Percentiles rank a stretch among this genome's conserved stretches.
Evolutionary conservation across 2,113 vertebrate species (phyloP).

Genomic region (Percopsis transmontana): DNA sequence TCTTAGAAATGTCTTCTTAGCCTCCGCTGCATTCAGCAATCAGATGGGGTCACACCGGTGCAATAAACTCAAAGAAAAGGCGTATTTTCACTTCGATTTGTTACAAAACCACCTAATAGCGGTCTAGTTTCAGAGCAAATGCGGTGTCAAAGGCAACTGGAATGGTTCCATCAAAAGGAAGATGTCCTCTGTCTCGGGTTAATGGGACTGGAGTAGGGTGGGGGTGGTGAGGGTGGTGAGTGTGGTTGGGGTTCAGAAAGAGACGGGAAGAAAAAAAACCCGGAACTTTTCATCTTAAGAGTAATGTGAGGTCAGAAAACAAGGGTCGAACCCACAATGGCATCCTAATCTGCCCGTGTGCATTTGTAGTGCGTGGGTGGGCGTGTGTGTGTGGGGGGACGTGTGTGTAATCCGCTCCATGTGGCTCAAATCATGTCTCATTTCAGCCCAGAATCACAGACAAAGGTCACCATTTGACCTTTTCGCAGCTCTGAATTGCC

Average conservation of each 20-base stretch:
- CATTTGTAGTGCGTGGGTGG: conserved; percentile 10
- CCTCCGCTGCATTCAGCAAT: conserved; percentile 53
- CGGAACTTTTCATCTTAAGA: conserved; percentile 64
- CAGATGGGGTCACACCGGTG: conserved; percentile 67
- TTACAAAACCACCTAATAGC: conserved; percentile 71
- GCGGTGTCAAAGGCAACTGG: conserved; percentile 72
- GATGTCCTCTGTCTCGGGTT: conserved; percentile 75
- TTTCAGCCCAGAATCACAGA: conserved; percentile 68
- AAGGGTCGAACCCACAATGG: conserved; percentile 66
- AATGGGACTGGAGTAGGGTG: conserved; percentile 69
- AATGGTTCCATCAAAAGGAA: conserved; percentile 73
- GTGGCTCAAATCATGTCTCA: conserved; percentile 70
- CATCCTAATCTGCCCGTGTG: conserved; percentile 58
- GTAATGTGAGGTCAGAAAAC: conserved; percentile 72
- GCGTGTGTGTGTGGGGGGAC: conserved; percentile 3
- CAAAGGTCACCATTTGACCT: conserved; percentile 74
- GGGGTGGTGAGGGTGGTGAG: not conserved
- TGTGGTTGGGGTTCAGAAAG: not conserved
- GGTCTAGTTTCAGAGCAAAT: conserved; percentile 66
- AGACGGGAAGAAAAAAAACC: conserved; percentile 57
- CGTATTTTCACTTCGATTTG: conserved; percentile 60
- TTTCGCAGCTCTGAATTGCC: conserved; percentile 64
- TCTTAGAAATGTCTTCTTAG: conserved; percentile 63
- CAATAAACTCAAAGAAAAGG: conserved; percentile 60
- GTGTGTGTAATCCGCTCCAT: conserved; percentile 48